Conservation (phyloP, 2,888 invertebrate species). For the Meiosimyza platycephala region DNA sequence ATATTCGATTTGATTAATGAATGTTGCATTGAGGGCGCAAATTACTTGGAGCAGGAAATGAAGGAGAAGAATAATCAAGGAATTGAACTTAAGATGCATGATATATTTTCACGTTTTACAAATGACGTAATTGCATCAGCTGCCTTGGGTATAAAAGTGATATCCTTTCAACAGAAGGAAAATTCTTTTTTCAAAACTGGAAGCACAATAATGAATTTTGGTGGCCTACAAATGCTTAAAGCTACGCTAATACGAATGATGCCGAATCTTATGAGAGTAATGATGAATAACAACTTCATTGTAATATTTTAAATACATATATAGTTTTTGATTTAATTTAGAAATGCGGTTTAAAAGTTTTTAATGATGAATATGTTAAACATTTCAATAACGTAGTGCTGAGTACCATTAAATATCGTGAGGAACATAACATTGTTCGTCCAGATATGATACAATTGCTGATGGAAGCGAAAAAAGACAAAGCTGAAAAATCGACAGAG, state of each 20-base stretch:
- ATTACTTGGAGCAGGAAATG: constrained; percentile 49
- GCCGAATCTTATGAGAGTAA: constrained; percentile 46
- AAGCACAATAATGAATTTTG: constrained; percentile 60
- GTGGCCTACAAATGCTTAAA: constrained; percentile 46
- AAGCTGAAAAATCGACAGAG: constrained; percentile 39
- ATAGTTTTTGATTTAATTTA: constrained; percentile 3
- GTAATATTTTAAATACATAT: constrained; percentile 30
- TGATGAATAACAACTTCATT: neutral
- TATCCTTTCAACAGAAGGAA: constrained; percentile 69
- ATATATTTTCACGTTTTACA: constrained; percentile 57
- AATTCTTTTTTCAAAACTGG: constrained; percentile 71
- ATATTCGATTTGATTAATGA: constrained; percentile 64
- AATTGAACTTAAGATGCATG: constrained; percentile 63
- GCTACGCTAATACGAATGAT: constrained; percentile 47
- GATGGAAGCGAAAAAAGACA: constrained; percentile 64
- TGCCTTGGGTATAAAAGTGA: constrained; percentile 68
- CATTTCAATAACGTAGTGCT: constrained; percentile 67
- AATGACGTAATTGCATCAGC: constrained; percentile 68
- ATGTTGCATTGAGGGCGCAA: constrained; percentile 54
- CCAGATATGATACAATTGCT: constrained; percentile 72
- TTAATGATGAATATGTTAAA: constrained; percentile 55
- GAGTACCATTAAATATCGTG: constrained; percentile 67
- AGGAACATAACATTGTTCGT: constrained; percentile 67
- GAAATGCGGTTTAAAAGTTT: constrained; percentile 53
- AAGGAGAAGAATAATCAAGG: constrained; percentile 19